Evolutionary conservation across 2,797 vertebrate species (phyloP).

Genomic region (Echiichthys vipera): DNA sequence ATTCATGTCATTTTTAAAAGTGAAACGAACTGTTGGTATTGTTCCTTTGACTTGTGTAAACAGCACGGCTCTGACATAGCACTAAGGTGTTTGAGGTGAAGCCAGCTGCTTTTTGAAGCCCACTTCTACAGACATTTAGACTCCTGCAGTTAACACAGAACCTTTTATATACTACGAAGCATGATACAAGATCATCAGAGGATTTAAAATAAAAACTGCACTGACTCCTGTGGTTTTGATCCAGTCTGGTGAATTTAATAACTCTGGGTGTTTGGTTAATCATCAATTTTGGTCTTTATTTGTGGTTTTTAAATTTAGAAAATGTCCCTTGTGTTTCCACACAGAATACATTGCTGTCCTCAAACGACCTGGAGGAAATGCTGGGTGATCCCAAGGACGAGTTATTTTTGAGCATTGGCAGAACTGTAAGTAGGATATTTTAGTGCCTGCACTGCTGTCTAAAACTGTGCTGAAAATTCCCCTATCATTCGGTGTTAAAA

Average conservation of each 20-base stretch:
- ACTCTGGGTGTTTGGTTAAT: conserved; percentile 37
- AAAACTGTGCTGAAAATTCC: neutral
- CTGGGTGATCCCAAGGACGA: conserved; percentile 55
- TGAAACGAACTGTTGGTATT: neutral
- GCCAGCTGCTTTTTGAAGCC: conserved; percentile 32
- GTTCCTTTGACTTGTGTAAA: conserved; percentile 20
- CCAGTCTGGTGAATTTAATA: conserved; percentile 52
- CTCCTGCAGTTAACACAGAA: conserved; percentile 40
- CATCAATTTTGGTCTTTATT: conserved; percentile 8
- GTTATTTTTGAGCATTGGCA: conserved; percentile 28
- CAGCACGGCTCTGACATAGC: conserved; percentile 10
- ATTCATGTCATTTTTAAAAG: neutral
- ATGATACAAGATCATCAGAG: conserved; percentile 40
- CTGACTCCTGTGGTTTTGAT: conserved; percentile 51
- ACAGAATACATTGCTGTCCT: conserved; percentile 79
- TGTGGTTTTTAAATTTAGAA: conserved; percentile 20
- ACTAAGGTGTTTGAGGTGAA: conserved; percentile 41
- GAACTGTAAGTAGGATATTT: conserved; percentile 69
- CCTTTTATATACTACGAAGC: conserved; percentile 10
- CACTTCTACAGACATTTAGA: conserved; percentile 50
- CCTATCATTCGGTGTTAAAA: conserved; percentile 7
- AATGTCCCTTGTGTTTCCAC: conserved; percentile 37
- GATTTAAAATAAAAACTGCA: conserved; percentile 30
- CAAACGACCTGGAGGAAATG: conserved; percentile 82
- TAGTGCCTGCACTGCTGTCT: neutral